Base-by-base conservation (phyloP, 2,113 vertebrate species). In the Apaloderma vittatum region DNA sequence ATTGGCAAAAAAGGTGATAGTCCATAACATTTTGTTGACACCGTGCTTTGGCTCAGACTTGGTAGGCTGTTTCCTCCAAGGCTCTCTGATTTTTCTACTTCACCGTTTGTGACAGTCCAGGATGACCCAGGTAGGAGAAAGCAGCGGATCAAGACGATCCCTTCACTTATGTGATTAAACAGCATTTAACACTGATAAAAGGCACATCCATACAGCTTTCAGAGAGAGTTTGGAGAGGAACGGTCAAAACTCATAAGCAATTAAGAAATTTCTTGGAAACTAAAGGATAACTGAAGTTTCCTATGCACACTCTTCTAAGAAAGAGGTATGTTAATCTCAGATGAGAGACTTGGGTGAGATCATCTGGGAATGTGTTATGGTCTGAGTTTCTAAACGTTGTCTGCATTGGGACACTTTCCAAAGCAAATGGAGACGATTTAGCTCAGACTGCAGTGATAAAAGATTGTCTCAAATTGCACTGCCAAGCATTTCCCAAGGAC, bases 401-500 rank as follows among this genome's bases (percentile, higher is more conserved):
- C 58, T 51, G 19, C 4, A 0, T 0, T 72, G 58, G 72, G n/a
- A 36, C 24, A 51, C 45, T 68, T 80, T 14, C 34, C 1, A 2
- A 83, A 91, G 67, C 20, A 91, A 86, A 67, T 26, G 37, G 51
- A 46, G 59, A 66, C 49, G 45, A 40, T 66, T 90, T 73, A 73
- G 46, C 55, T 90, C 36, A 77, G 54, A 58, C 46, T 1, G 4
- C 72, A 78, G 2, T 37, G 83, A 37, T 55, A 55, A 80, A 66
- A 32, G 22, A 23, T 29, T 84, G 43, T 57, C 74, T 94, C 80
- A 27, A 86, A 84, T 84, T 59, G 57, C 66, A 63, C 49, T 45
- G 76, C 52, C 80, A 45, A 37, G 55, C 73, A 45, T 71, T 82
- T 91, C 82, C 62, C 94, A 93, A 92, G 90, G 88, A 78, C 57